Evolutionary conservation across 2,888 invertebrate genomes (phyloP), one percentile per base, ranked within the genome.

Genomic region (Papilio elwesi): DNA sequence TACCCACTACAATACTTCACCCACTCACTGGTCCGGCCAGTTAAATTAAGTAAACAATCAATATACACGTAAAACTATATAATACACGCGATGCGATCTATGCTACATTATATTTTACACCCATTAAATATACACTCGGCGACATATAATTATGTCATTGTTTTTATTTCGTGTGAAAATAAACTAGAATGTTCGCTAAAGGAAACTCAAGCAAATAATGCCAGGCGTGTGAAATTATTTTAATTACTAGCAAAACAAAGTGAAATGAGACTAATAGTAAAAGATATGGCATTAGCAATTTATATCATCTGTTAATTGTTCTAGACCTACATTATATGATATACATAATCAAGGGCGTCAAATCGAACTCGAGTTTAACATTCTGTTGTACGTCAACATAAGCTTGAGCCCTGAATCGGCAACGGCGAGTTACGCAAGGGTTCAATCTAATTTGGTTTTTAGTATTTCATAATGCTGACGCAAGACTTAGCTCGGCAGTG

Each of bases 61-160:
- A 82, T 82, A 83, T 87, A 88, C 85, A 90, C 85, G 84, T 87
- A 86, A 82, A 76, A 81, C 86, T 90, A 90, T 90, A 89, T 87
- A 83, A 86, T 88, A 90, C 89, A 89, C 77, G 79, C 78, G 82
- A 82, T 81, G 79, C 80, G 80, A 82, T 83, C 83, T 86, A 86
- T 83, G 80, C 82, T 87, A 87, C 84, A 89, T 80, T 80, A 78
- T 76, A 77, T 75, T 74, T 72, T 76, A 76, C 76, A 75, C 75
- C 76, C 77, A 77, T 79, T 77, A 78, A 78, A 77, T 74, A 78
- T 79, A 80, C 79, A 81, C 73, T 77, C 69, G 70, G 75, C 76
- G 75, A 75, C 75, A 64, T 74, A 75, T 76, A 76, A 68, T 49
- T 65, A 48, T 26, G 4, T 59, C 48, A 77, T 71, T 71, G 73